Evolutionary conservation across 1,140 invertebrate genomes (phyloP), one percentile per base, ranked within the genome.

Genomic region (Polypedilum vanderplanki): DNA sequence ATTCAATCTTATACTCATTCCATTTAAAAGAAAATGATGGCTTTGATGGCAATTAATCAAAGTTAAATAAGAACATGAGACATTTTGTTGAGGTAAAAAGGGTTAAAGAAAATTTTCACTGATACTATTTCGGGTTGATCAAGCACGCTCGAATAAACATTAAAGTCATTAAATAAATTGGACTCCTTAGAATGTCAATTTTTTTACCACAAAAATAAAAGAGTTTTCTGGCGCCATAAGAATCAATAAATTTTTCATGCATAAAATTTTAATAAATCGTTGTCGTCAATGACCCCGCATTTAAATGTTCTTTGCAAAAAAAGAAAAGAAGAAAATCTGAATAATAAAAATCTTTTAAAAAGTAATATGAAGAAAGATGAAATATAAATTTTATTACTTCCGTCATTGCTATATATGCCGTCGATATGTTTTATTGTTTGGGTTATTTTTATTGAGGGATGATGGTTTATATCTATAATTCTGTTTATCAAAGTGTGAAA

Each of bases 11-110:
- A 57, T 57, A 12, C 46, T 57, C 46, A 46, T 12, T 46, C 41
- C 41, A 12, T 12, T 12, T n/a, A 57, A 15, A 57, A 57, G 12
- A 33, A 57, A 57, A 57, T 57, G 65, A 70, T 22, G 65, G 65
- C 65, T 70, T 70, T 70, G 65, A 70, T 70, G 65, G 65, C 65
- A 70, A 70, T 70, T 70, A 70, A 70, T 70, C 65, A 70, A 70
- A 70, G 65, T 70, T 20, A 70, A 70, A 70, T 17, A n/a, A 20
- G 65, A 70, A 70, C 65, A 70, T 20, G 65, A 70, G 17, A 12
- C 46, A 12, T n/a, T 57, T 57, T 57, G 46, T 57, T 57, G 24
- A 33, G 24, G 24, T 33, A 33, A 33, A 33, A 33, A 5, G 24
- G 24, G 1, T 33, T 33, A 33, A 33, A n/a, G n/a, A n/a, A n/a